These are phyloP conservation scores for Stegostoma tigrinum DNA, from an alignment of 2,113 vertebrate species.

Conservation along the genomic window DNA sequence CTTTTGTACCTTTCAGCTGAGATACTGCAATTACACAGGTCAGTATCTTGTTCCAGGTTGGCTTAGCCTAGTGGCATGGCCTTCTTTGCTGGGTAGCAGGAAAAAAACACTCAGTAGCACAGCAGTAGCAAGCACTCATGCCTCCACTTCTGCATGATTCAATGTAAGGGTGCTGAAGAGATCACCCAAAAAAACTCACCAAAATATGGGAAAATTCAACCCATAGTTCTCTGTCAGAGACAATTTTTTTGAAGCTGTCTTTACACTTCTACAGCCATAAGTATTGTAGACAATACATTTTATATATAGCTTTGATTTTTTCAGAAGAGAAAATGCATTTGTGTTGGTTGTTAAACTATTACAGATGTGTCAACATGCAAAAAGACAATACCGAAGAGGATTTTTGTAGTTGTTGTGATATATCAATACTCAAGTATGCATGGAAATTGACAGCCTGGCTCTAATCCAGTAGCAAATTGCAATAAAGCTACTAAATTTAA, in stretches of 20 bases:
- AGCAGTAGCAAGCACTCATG: no score
- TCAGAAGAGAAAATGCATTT: conserved; percentile 32
- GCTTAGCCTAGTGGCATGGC: no score
- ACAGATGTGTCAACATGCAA: conserved; percentile 30
- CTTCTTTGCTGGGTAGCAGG: no score
- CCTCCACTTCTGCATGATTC: no score
- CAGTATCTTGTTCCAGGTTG: no score
- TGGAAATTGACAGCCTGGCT: conserved; percentile 37
- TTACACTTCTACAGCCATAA: not conserved
- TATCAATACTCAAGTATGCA: not conserved
- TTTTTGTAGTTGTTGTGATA: conserved; percentile 40
- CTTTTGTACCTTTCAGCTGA: no score
- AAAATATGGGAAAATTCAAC: no score
- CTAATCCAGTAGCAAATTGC: conserved; percentile 32
- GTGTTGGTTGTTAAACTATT: conserved; percentile 26
- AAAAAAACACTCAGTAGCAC: no score
- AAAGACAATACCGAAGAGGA: conserved; percentile 26
- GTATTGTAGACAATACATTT: not conserved
- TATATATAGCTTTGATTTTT: not conserved
- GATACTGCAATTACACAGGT: no score
- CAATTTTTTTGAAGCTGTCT: not conserved
- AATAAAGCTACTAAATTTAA: conserved; percentile 41
- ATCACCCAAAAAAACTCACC: no score
- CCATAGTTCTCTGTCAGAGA: not conserved
- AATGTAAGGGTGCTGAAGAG: no score